Evolutionary conservation across 2,797 vertebrate species (phyloP), one percentile per base, ranked within the genome.

Genomic region (Antrozous pallidus): DNA sequence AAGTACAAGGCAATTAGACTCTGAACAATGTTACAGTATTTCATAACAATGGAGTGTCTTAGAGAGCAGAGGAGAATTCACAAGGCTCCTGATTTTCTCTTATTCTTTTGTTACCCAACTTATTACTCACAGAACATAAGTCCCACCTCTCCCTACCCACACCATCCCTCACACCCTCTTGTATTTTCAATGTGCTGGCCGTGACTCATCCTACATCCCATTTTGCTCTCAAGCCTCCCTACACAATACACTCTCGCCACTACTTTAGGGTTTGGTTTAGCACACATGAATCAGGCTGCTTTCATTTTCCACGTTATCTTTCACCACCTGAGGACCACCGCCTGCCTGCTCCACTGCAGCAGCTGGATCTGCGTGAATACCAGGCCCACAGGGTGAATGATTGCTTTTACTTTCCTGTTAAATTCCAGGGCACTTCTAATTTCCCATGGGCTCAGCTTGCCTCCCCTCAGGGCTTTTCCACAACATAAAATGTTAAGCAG

Each of bases 201-300:
- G 0, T 93, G 95, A 96, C 90, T 96, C 74, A 63, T 84, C 75
- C 71, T 17, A 58, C 26, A 83, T 87, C 84, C 82, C 63, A 18
- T 58, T 91, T 90, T 86, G 80, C 80, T 94, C 85, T 95, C 84
- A 92, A 93, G 91, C 47, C 51, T 95, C 75, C 95, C 83, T 14
- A 33, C 33, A 88, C 87, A 97, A 93, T 87, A 36, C 73, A 13
- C 36, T 78, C 81, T 78, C 0, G 1, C 51, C 54, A 73, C 88
- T 67, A 69, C 74, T 92, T 80, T 81, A 94, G 92, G 18, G 36
- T 78, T 77, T 79, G 22, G 33, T 42, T 75, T 40, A 61, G 74
- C 89, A 71, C 5, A 17, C 58, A 38, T 7, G 75, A 40, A 63
- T 88, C 63, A 84, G 58, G 28, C 90, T 42, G 69, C 74, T 85